A percentile compares a stretch with the other conserved stretches of the same genome.
Conservation (phyloP, 1,140 invertebrate species). For the Metaphire vulgaris region DNA sequence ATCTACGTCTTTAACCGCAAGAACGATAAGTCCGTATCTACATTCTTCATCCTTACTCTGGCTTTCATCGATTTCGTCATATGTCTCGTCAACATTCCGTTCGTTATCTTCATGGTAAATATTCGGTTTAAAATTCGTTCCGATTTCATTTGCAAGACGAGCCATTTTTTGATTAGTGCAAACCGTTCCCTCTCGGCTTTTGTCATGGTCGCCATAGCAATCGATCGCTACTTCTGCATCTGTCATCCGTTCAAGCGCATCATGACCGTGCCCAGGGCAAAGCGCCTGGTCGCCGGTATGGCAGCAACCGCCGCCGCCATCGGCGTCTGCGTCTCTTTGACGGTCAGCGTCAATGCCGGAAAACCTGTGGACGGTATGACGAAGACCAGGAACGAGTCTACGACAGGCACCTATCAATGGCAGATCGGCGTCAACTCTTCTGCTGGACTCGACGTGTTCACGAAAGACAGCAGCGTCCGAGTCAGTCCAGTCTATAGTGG, state of each 20-base stretch:
- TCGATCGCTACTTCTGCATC: slow-evolving; percentile 50
- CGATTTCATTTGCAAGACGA: slow-evolving; percentile 46
- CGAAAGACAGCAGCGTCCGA: no score
- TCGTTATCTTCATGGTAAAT: slow-evolving; percentile 40
- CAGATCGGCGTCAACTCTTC: no score
- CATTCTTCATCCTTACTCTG: slow-evolving; percentile 46
- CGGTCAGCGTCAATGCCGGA: slow-evolving; percentile 37
- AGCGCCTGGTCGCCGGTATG: slow-evolving; percentile 38
- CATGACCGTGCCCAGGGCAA: slow-evolving; percentile 42
- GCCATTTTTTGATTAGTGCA: slow-evolving; percentile 47
- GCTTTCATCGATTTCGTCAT: slow-evolving; percentile 45
- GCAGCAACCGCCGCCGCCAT: slow-evolving; percentile 36
- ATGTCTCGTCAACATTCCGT: slow-evolving; percentile 45
- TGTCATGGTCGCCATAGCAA: slow-evolving; percentile 49
- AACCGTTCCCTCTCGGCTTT: slow-evolving; percentile 46
- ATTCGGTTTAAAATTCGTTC: slow-evolving; percentile 27
- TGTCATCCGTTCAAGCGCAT: slow-evolving; percentile 46
- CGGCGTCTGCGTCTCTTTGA: slow-evolving; percentile 40
- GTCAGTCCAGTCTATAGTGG: no score
- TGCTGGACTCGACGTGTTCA: no score
- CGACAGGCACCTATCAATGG: no score
- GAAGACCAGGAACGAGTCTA: no score
- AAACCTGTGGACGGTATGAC: no score
- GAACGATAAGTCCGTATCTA: slow-evolving; percentile 36
- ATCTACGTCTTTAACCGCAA: slow-evolving; percentile 48